Base-by-base conservation (phyloP, 1,140 invertebrate genomes). In the Rhizoglyphus robini region DNA sequence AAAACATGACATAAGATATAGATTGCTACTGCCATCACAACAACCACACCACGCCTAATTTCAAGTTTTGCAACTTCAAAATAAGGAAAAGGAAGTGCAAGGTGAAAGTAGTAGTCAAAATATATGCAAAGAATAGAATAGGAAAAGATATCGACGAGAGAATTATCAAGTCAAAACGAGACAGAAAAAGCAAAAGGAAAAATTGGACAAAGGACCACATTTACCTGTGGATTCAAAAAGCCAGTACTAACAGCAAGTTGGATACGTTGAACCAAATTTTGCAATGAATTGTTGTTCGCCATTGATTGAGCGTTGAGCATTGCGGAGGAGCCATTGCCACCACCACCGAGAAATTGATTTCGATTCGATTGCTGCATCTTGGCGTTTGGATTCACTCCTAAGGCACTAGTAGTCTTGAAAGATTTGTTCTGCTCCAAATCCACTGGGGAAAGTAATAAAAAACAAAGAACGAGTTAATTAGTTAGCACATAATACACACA, bases 201-300 rank as follows among this genome's bases (percentile, higher is more conserved):
- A 3, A 3, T 34, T 27, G 31, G 23, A 23, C 31, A 54, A 32
- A 54, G 23, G 51, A 29, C n/a, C 1, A 23, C 4, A 29, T 59
- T 36, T 68, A 79, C 77, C 72, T 84, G 82, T 73, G 88, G 86
- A 76, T 88, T 89, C 65, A 91, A 80, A 74, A 90, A 89, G 23
- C 90, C 90, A 65, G 88, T 88, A 68, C 90, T 87, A 2, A 94
- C 90, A 36, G 90, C 90, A 81, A 92, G 85, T 75, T 93, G 90
- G 65, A 95, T 95, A 76, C 96, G 90, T 72, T 94, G 88, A 29
- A 92, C 88, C n/a, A 93, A 79, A 83, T 90, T 87, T 34, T 88
- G 81, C 46, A 93, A 79, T 73, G 92, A 89, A 60, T 87, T 86
- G n/a, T 87, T 83, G 20, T 67, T 68, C 13, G 70, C 66, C 27